A percentile compares a stretch with the other conserved stretches of the same genome.
phyloP scores from a whole-genome alignment of 2,113 vertebrate genomes.

The Ciconia maguari region DNA sequence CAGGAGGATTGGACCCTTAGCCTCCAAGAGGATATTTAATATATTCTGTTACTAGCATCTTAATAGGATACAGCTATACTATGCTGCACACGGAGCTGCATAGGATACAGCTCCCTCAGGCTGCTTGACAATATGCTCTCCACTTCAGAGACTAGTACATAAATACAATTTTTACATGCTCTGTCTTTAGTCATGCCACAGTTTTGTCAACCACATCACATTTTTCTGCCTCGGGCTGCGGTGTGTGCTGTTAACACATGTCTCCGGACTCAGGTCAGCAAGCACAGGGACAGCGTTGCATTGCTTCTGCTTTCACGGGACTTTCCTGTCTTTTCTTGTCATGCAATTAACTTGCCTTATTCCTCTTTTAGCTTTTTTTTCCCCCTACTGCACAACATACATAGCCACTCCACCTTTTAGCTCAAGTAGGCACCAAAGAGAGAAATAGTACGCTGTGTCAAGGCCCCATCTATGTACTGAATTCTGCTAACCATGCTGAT shows the following conservation, averaged over 20 bases:
- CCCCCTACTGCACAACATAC: background rate
- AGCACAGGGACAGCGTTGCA: background rate
- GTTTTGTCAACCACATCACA: slow-evolving; percentile 61
- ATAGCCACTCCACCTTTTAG: background rate
- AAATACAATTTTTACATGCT: slow-evolving; percentile 59
- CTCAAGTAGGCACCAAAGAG: background rate
- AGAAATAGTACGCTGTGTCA: background rate
- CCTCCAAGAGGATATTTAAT: slow-evolving; percentile 44
- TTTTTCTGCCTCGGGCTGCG: slow-evolving; percentile 14
- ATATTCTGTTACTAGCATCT: slow-evolving; percentile 36
- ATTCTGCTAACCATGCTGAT: background rate
- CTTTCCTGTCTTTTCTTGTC: background rate
- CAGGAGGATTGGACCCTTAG: background rate
- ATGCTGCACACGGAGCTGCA: background rate
- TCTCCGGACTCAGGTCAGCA: slow-evolving; percentile 29
- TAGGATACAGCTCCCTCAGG: slow-evolving; percentile 42
- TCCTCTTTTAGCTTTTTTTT: background rate
- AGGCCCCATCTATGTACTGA: background rate
- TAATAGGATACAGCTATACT: slow-evolving; percentile 51
- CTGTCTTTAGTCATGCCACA: slow-evolving; percentile 61
- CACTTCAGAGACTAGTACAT: slow-evolving; percentile 46
- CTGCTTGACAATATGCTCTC: slow-evolving; percentile 42
- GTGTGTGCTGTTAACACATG: slow-evolving; percentile 18
- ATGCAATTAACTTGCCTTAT: background rate
- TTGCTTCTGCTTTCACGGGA: background rate